Evolutionary conservation across 2,797 vertebrate genomes (phyloP), one percentile per base, ranked within the genome.

Genomic region (Heteromormyrus szaboi): DNA sequence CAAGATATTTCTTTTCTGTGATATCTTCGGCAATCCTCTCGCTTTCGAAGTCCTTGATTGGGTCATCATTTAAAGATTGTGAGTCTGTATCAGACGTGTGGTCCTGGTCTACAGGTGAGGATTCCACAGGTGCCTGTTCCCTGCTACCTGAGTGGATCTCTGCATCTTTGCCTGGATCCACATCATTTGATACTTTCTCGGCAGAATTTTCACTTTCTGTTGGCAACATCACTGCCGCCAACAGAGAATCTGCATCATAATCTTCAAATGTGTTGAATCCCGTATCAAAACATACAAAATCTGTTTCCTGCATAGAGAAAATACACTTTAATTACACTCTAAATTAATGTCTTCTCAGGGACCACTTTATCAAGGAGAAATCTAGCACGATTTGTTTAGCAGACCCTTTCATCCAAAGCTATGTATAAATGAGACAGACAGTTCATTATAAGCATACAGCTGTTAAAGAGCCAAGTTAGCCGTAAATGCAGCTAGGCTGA

Each of bases 251-350:
- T 89, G 98, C 33, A 1, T 99, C 94, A 48, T 99, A 99, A 91
- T 92, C 97, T 89, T 97, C 94, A 95, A 99, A 99, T 90, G 95
- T 95, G 93, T 98, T 97, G 89, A 89, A 95, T 93, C 97, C 97
- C 0, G 94, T 97, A 90, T 97, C 97, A 92, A 98, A 98, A 94
- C 99, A 99, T 93, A 99, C 97, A 92, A 99, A 99, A 94, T 99
- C 99, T 37, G 98, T 99, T 94, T 98, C 97, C 99, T 99, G 91
- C 87, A 96, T 94, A 89, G 85, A 89, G 90, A 93, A 91, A 25
- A 29, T 89, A 29, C 76, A 72, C 29, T 33, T 72, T 37, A 0
- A 9, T 0, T 84, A 85, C n/a, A 51, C 44, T 25, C 19, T 51
- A 48, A 48, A 22, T 84, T 19, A 83, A 83, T 48, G 79, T 22